Conservation (phyloP, 2,888 invertebrate genomes). For the Exocentrus adspersus region DNA sequence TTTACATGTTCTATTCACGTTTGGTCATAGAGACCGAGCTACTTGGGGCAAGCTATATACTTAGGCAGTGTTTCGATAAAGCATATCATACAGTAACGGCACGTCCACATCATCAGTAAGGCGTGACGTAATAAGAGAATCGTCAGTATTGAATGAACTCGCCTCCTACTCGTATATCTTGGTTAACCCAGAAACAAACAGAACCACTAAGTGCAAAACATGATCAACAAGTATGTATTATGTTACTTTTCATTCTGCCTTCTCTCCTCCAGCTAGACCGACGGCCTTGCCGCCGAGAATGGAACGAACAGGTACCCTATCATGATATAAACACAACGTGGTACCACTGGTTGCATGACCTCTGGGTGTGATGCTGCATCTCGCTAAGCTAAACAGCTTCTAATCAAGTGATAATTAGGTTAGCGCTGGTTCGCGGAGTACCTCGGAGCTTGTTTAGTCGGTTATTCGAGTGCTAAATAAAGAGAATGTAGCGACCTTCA, state of each 20-base stretch:
- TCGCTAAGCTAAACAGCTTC: constrained; percentile 31
- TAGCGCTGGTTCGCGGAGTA: constrained; percentile 26
- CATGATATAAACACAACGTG: too few species aligned
- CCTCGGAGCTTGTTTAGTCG: constrained; percentile 13
- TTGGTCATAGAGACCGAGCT: too few species aligned
- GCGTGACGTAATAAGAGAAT: too few species aligned
- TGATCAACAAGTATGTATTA: constrained; percentile 43
- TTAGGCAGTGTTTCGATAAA: too few species aligned
- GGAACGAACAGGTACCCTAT: constrained; percentile 30
- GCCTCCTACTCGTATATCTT: constrained; percentile 34
- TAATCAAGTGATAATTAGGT: constrained; percentile 40
- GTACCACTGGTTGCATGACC: constrained; percentile 39
- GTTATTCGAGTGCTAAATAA: constrained; percentile 3
- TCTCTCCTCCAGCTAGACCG: constrained; percentile 34
- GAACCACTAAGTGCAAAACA: constrained; percentile 44
- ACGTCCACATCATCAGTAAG: too few species aligned
- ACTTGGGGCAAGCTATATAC: too few species aligned
- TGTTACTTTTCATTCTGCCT: constrained; percentile 36
- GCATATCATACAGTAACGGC: too few species aligned
- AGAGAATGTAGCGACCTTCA: not conserved
- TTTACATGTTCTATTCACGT: too few species aligned
- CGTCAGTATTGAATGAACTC: constrained; percentile 27
- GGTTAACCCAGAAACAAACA: constrained; percentile 48
- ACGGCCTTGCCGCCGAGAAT: constrained; percentile 46
- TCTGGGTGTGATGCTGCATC: constrained; percentile 28